phyloP scores from a whole-genome alignment of 2,113 vertebrate genomes.

The Pomatostomus ruficeps region DNA sequence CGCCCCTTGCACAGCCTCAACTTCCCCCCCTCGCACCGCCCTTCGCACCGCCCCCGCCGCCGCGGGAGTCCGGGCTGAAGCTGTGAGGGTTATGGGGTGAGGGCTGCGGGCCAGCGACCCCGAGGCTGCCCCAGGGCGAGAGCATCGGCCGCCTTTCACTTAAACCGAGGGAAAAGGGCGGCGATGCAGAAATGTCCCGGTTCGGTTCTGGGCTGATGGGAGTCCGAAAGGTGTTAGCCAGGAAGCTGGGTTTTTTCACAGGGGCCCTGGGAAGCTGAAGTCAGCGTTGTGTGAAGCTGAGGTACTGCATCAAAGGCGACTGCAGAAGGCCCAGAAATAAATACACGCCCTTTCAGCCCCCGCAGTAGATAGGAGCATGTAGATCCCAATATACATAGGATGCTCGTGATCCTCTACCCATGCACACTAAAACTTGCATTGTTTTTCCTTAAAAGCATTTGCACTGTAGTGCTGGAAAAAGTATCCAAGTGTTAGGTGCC shows the following conservation, averaged over 20 bases:
- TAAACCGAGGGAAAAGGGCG: neutral
- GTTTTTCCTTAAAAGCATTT: neutral
- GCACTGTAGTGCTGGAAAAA: neutral
- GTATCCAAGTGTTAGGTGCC: neutral
- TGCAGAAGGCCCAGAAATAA: neutral
- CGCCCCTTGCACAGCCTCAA: rapidly evolving
- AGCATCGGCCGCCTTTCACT: rapidly evolving
- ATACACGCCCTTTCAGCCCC: neutral
- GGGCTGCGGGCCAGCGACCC: rapidly evolving
- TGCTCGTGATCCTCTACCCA: neutral
- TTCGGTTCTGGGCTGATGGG: neutral
- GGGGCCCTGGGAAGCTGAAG: neutral
- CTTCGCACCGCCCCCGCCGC: rapidly evolving
- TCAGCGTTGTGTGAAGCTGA: neutral
- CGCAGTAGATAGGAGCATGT: neutral
- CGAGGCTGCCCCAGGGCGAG: rapidly evolving
- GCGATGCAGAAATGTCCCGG: rapidly evolving
- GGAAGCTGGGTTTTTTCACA: neutral
- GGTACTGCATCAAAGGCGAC: neutral
- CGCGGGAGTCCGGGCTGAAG: too few relatives aligned
- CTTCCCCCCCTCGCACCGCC: neutral
- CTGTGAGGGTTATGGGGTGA: rapidly evolving
- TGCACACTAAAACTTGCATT: neutral
- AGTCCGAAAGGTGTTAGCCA: neutral
- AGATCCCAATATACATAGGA: neutral